Percentiles rank a stretch among this genome's conserved stretches.
These are phyloP conservation scores for Nycticorax nycticorax DNA, from an alignment of 2,113 vertebrate genomes.

Conservation along the genomic window DNA sequence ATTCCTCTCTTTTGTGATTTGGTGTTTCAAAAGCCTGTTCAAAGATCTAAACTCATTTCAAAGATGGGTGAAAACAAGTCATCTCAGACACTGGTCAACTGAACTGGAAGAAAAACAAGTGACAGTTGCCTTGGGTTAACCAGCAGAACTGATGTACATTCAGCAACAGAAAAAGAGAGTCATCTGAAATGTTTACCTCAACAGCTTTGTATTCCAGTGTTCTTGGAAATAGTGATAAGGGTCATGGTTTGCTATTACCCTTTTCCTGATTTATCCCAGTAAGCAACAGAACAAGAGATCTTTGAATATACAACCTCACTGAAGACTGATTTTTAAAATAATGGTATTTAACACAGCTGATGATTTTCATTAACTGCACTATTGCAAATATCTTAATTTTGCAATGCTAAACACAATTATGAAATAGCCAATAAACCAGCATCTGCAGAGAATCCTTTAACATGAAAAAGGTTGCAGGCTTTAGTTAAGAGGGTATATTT, in stretches of 20 bases:
- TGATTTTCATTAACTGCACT: background rate
- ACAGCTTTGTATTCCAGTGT: background rate
- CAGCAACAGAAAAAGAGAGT: background rate
- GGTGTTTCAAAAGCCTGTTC: background rate
- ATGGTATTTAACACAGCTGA: background rate
- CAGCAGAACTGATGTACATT: background rate
- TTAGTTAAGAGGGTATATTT: background rate
- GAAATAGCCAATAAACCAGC: background rate
- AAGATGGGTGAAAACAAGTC: background rate
- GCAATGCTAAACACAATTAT: background rate
- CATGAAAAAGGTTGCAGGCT: background rate
- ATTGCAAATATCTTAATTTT: background rate
- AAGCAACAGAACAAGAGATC: background rate
- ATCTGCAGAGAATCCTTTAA: background rate
- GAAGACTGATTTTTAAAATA: background rate
- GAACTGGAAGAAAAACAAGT: constrained; percentile 13
- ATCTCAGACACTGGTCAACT: background rate
- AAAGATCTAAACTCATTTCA: background rate
- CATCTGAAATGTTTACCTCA: background rate
- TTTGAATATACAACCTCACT: background rate
- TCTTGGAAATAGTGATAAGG: background rate
- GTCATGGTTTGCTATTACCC: background rate
- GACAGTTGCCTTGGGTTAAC: constrained; percentile 37
- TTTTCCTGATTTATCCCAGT: background rate
- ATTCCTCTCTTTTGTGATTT: background rate